Evolutionary conservation across 2,888 invertebrate species (phyloP), one percentile per base, ranked within the genome.

Genomic region (Athrips mouffetella): DNA sequence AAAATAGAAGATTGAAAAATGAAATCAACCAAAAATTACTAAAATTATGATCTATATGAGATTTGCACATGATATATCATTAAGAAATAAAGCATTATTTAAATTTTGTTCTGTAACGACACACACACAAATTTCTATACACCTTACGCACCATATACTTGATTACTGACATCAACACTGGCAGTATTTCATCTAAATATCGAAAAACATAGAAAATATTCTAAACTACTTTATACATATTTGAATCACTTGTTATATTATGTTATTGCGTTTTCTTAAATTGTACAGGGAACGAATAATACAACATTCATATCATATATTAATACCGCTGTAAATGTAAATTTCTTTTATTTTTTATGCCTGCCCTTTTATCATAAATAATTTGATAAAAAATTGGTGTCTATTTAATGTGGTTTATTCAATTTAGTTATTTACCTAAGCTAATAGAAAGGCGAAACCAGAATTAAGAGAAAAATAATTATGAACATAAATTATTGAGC

Each of bases 161-260:
- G 64, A 44, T 44, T 44, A 39, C 39, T 7, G 35, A 74, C 66
- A 63, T 65, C 70, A 72, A 77, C 72, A 76, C 73, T 78, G 82
- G 81, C 83, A 82, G 79, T 83, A 80, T 73, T 75, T 74, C 65
- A 80, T 80, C 82, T 84, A 85, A 78, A 79, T 81, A 82, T 83
- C 77, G 81, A 84, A 81, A 82, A 82, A 81, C 75, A 83, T 78
- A 80, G 79, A 82, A 83, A 81, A 80, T 82, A 80, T 80, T 66
- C 73, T 80, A 76, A 45, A 61, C 82, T 86, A 85, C 70, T 80
- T 83, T 84, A 74, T 84, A 85, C 78, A 80, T 69, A 70, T 72
- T 69, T 76, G 81, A 82, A 72, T 86, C 84, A 84, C 80, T 69
- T 73, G 72, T 84, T n/a, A n/a, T n/a, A n/a, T n/a, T n/a, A n/a